Evolutionary conservation across 1,140 invertebrate species (phyloP).

Genomic region (Alviniconcha marisindica): DNA sequence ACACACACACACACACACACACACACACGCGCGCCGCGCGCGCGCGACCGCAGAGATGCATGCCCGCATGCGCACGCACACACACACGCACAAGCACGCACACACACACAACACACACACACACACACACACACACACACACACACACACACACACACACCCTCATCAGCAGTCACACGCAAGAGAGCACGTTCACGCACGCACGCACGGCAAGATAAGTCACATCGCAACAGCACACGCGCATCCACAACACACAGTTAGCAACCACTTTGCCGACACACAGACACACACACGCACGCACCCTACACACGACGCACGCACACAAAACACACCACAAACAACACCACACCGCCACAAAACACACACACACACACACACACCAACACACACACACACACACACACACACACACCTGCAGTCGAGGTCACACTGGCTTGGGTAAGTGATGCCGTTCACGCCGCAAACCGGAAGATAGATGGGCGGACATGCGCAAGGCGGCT

Average conservation of each 20-base stretch:
- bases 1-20: neutral
- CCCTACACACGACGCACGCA: neutral
- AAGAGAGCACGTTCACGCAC: no score
- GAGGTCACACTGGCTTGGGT: conserved; percentile 79
- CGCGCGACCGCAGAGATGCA: neutral
- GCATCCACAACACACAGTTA: no score
- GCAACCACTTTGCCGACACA: neutral
- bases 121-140: neutral
- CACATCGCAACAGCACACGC: no score
- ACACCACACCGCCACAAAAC: neutral
- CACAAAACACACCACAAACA: neutral
- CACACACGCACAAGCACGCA: no score
- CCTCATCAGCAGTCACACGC: no score
- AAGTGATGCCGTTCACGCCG: conserved; percentile 81
- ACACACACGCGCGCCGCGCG: no score
- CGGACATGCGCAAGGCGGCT: conserved; percentile 42
- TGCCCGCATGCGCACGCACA: neutral
- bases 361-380: conserved; percentile 16
- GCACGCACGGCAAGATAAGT: no score
- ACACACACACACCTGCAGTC: conserved; percentile 43
- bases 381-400: conserved; percentile 13
- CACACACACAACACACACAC: no score
- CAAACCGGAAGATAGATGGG: conserved; percentile 83
- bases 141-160: no score
- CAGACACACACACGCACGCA: neutral